Base-by-base conservation (phyloP, 2,113 vertebrate genomes). In the Boleophthalmus pectinirostris region DNA sequence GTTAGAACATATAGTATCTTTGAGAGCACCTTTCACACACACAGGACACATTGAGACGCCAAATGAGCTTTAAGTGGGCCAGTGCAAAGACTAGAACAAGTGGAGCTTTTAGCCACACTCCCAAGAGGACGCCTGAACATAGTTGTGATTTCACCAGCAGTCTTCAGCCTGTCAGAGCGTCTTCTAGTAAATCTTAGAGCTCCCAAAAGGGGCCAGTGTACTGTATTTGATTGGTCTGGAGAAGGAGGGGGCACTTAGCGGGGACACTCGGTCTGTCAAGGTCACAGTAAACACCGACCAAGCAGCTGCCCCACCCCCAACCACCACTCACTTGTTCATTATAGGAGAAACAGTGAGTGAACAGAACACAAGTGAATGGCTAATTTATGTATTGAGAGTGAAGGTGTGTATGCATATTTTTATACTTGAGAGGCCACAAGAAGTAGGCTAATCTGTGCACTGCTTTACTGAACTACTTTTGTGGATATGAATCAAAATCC, bases 71-170 rank as follows among this genome's bases (percentile, higher is more conserved):
- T 80, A 85, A 84, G 75, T 85, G 78, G 85, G 84, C 65, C 83
- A 77, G 72, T 61, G 74, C 72, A 68, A 82, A 80, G 82, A 79
- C 72, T 61, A 61, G 74, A 68, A 81, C 75, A 77, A 57, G 80
- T 77, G 83, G 68, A 74, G 83, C 72, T 90, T 89, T 90, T 87
- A 88, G 85, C 79, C 9, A 66, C 57, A 1, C 45, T 87, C 90
- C 77, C 88, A 54, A 72, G 81, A 79, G 87, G 47, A 12, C 67
- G 45, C 63, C 56, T 66, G 79, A 84, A 77, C 81, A 74, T 14
- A 63, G 56, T 64, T 65, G 80, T 68, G 79, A 85, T 85, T 87
- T 90, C 69, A 68, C 61, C 72, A 11, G 74, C 25, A 70, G 75
- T 75, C 66, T 58, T 66, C 73, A 64, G 78, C 74, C 78, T 81